Base-by-base conservation (phyloP, 64 coral and sea anemone species). In the Astreopora myriophthalma region DNA sequence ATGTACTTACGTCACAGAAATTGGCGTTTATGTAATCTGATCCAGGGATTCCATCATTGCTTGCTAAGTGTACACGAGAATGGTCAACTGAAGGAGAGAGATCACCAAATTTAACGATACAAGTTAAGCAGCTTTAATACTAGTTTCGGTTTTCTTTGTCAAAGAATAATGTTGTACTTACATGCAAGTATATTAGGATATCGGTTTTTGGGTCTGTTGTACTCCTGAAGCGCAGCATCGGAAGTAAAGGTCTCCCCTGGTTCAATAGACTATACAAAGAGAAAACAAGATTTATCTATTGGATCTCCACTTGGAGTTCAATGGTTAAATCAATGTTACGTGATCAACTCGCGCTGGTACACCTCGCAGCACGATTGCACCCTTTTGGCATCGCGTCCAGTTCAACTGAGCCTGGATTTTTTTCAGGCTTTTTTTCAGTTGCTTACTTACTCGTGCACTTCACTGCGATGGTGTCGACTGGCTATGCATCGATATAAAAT, bases 11-110 rank as follows among this genome's bases (percentile, higher is more conserved):
- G 61, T 95, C 97, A 37, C 94, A 93, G 49, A 84, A 95, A 70
- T 96, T 99, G n/a, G 97, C 97, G 69, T 99, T 99, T 28, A 99
- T 99, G 26, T 99, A 99, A 72, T 99, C 97, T 20, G 97, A 88
- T 23, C 91, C 94, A 17, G 71, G 52, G 39, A 91, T 93, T n/a
- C 90, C 94, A 63, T 85, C 87, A 44, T 52, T 10, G 7, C 40
- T 65, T 36, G 91, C 76, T 28, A 97, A 65, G 29, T 16, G 87
- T 55, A 97, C 95, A 16, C 95, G 95, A 0, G 95, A 89, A 63
- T 93, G 92, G 55, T 97, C 95, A 34, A 90, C 95, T 97, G 25
- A 27, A 87, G 49, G 16, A 39, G 69, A 42, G 34, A 80, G 34
- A 68, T 35, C 28, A 57, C 10, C 19, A 32, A 6, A 23, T 55